Evolutionary conservation across 2,888 invertebrate species (phyloP), one percentile per base, ranked within the genome.

Genomic region (Drosophila greeni): DNA sequence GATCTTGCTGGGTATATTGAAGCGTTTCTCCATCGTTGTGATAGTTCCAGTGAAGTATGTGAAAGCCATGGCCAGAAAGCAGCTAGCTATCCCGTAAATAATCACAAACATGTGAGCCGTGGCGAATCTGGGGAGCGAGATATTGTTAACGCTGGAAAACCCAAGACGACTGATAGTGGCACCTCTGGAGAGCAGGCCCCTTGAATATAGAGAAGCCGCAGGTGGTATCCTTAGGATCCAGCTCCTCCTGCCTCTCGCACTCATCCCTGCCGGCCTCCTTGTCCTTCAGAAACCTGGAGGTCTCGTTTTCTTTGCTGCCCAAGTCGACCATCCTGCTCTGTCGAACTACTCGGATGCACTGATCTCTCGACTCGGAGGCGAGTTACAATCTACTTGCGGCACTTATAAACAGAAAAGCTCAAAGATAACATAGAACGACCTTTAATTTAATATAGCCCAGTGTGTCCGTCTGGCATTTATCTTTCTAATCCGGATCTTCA

Each of bases 21-120:
- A 94, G 70, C 93, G 90, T 84, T 93, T 93, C 84, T 94, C 93
- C 72, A 94, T 87, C 0, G 93, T 93, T 23, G 93, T 93, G 54
- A 93, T 92, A 16, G 92, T 93, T 5, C 93, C 93, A 75, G 92
- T 92, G 78, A 92, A 93, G 82, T 94, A 94, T 0, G 93, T 91
- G 79, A 91, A 93, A 56, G 92, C 91, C 72, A 93, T 93, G n/a
- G 92, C 90, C 82, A 92, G 91, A 62, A 93, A 90, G 74, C 92
- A 92, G 1, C 93, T 93, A 8, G 92, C 89, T n/a, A 93, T 85
- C 14, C 93, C 93, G 75, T 92, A 93, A 1, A 93, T 86, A 56
- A 92, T 89, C 3, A 93, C 87, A 42, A 85, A 89, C n/a, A 84
- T 76, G 16, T 86, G 84, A 57, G 87, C 88, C 84, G 84, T 89